These are phyloP conservation scores for Acanthosoma haemorrhoidale DNA, from an alignment of 2,888 invertebrate species.

Conservation along the genomic window DNA sequence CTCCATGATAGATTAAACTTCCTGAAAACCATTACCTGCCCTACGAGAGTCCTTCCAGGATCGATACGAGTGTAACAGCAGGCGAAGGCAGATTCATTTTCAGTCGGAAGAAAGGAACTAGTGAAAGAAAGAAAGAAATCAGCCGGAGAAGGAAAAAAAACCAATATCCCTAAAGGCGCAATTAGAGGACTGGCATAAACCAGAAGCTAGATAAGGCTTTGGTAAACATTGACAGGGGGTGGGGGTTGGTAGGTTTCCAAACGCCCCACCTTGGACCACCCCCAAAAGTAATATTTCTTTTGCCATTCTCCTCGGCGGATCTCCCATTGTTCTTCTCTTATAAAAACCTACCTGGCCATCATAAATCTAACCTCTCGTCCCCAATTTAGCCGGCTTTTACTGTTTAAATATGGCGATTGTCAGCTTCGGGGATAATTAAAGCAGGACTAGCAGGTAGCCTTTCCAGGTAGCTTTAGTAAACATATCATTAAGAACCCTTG, in stretches of 20 bases:
- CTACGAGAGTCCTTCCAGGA: too few species aligned
- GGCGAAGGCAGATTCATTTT: too few species aligned
- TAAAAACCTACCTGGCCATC: not conserved
- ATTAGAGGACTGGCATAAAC: conserved; percentile 14
- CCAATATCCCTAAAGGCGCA: conserved; percentile 18
- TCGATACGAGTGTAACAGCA: too few species aligned
- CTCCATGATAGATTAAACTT: too few species aligned
- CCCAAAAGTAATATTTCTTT: conserved; percentile 19
- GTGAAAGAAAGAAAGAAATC: not conserved
- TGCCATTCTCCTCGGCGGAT: not conserved
- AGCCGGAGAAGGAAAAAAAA: not conserved
- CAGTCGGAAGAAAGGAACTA: not conserved
- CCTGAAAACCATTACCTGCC: too few species aligned
- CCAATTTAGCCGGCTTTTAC: too few species aligned
- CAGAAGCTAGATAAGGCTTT: conserved; percentile 9
- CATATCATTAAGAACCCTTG: too few species aligned
- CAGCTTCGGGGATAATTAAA: too few species aligned
- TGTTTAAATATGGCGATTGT: too few species aligned
- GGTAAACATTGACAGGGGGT: conserved; percentile 21
- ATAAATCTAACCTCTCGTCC: not conserved
- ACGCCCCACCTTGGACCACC: not conserved
- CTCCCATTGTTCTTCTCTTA: conserved; percentile 12
- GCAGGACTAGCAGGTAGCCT: too few species aligned
- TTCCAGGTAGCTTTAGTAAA: too few species aligned
- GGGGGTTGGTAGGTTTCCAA: conserved; percentile 22